A percentile compares a stretch with the other conserved stretches of the same genome.
Conservation (phyloP, 2,113 vertebrate species). For the Phalacrocorax carbo region DNA sequence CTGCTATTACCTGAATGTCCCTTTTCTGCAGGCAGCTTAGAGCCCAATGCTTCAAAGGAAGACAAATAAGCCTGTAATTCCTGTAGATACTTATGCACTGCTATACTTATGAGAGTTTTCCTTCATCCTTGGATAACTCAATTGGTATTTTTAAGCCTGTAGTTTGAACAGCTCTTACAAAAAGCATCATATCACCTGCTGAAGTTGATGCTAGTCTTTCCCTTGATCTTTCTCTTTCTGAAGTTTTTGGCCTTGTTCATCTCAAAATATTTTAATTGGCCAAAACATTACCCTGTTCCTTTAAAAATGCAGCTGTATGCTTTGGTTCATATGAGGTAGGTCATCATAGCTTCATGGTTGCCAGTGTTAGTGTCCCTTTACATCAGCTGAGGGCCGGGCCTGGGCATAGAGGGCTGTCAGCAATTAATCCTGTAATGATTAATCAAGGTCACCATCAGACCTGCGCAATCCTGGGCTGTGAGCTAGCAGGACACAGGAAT, state of each 20-base stretch:
- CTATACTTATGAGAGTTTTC: background rate
- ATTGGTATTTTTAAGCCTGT: background rate
- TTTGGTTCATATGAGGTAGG: background rate
- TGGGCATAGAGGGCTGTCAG: background rate
- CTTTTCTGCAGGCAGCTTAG: background rate
- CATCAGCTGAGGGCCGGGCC: background rate
- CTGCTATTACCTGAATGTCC: background rate
- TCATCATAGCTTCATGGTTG: background rate
- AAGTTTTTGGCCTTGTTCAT: background rate
- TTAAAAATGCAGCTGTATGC: background rate
- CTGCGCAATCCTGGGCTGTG: background rate
- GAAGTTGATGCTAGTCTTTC: background rate
- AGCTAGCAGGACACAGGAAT: background rate
- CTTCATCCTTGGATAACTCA: background rate
- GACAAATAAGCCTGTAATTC: background rate
- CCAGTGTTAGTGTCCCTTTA: background rate
- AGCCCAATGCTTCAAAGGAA: background rate
- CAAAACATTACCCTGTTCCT: background rate
- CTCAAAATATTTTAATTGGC: background rate
- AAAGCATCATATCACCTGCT: background rate
- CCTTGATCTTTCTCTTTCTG: background rate
- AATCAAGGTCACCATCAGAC: background rate
- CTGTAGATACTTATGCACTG: background rate
- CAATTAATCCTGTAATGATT: slow-evolving; percentile 10
- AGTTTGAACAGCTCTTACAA: background rate